phyloP scores from a whole-genome alignment of 2,113 vertebrate species.

The Rana temporaria region DNA sequence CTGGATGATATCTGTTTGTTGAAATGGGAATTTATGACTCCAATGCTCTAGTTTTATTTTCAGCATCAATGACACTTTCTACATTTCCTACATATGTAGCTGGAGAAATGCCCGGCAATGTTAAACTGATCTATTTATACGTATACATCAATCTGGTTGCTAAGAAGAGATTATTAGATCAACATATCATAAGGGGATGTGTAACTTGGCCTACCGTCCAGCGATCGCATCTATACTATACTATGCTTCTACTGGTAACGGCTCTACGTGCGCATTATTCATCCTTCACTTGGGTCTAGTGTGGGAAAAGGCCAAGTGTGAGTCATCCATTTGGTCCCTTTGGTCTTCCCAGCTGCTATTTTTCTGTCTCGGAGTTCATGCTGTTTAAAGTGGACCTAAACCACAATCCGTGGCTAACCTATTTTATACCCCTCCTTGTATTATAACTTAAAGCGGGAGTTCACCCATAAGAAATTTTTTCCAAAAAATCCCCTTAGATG shows the following conservation, averaged over 20 bases:
- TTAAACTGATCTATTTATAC: constrained; percentile 2
- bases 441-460: too few relatives aligned
- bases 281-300: neutral
- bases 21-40: too few relatives aligned
- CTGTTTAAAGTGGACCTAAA: too few relatives aligned
- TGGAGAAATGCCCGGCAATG: neutral
- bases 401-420: too few relatives aligned
- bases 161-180: constrained; percentile 13
- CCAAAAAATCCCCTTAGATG: too few relatives aligned
- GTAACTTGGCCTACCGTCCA: neutral
- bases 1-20: too few relatives aligned
- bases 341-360: neutral
- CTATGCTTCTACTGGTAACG: neutral
- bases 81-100: neutral
- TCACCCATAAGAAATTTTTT: too few relatives aligned
- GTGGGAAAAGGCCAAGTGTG: neutral
- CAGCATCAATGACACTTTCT: neutral
- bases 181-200: neutral
- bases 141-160: constrained; percentile 11
- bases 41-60: neutral
- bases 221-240: neutral
- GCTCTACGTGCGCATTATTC: too few relatives aligned
- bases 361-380: too few relatives aligned
- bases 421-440: too few relatives aligned
- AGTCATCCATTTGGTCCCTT: neutral